Evolutionary conservation across 2,113 vertebrate species (phyloP).

Genomic region (Lepisosteus osseus): DNA sequence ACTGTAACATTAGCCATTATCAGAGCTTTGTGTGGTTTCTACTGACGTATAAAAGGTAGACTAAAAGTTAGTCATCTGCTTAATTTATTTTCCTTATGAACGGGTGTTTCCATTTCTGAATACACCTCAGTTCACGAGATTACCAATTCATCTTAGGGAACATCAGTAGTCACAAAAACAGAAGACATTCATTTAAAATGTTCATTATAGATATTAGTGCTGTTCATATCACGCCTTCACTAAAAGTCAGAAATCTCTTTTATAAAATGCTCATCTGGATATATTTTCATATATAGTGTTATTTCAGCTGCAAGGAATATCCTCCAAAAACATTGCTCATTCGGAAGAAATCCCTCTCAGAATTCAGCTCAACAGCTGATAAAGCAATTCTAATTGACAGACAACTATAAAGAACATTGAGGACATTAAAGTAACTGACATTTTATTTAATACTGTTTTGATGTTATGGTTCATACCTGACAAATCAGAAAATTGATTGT

Average conservation of each 20-base stretch:
- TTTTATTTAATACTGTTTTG: too few species aligned
- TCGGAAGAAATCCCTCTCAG: background rate
- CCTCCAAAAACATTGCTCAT: background rate
- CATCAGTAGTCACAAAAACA: constrained; percentile 22
- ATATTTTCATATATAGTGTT: background rate
- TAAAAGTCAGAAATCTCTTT: constrained; percentile 39
- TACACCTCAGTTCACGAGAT: constrained; percentile 12
- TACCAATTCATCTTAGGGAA: constrained; percentile 37
- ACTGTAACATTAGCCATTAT: constrained; percentile 4
- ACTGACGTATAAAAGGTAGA: constrained; percentile 21
- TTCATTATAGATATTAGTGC: constrained; percentile 37
- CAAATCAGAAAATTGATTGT: too few species aligned
- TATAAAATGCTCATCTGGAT: background rate
- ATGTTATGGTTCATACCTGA: too few species aligned
- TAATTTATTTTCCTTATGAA: background rate
- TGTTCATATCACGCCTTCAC: constrained; percentile 30
- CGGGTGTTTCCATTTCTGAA: constrained; percentile 47
- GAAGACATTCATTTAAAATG: constrained; percentile 24
- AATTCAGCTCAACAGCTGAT: background rate
- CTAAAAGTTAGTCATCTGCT: too few species aligned
- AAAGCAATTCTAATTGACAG: background rate
- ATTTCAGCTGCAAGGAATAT: constrained; percentile 1
- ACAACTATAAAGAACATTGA: too few species aligned
- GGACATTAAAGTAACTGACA: too few species aligned
- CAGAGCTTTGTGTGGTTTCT: background rate